Evolutionary conservation across 1,140 invertebrate species (phyloP).

Genomic region (Eurosta solidaginis): DNA sequence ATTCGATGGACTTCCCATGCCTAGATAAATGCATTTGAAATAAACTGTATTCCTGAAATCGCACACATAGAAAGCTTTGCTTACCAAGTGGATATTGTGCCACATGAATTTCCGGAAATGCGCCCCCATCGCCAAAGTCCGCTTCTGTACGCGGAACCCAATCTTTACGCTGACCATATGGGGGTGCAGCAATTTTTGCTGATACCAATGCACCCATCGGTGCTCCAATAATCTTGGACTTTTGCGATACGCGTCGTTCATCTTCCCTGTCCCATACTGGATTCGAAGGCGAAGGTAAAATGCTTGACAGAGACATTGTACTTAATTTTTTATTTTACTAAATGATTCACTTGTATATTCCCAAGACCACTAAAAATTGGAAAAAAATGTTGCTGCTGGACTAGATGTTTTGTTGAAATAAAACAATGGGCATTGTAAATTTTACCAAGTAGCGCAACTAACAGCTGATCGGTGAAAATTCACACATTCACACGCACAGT

Average conservation of each 20-base stretch:
- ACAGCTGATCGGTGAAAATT: too few species aligned
- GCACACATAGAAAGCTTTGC: not conserved
- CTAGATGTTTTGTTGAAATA: too few species aligned
- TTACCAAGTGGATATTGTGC: constrained; percentile 93
- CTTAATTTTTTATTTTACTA: not conserved
- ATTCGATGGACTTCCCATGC: constrained; percentile 79
- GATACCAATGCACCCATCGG: constrained; percentile 75
- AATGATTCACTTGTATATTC: not conserved
- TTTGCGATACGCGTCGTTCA: constrained; percentile 70
- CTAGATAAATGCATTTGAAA: constrained; percentile 55
- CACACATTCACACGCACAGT: too few species aligned
- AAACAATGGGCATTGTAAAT: too few species aligned
- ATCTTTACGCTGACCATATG: constrained; percentile 93
- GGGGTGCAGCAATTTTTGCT: constrained; percentile 85
- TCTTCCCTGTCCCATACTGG: constrained; percentile 87
- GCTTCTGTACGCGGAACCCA: constrained; percentile 89
- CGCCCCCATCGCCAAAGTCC: constrained; percentile 93
- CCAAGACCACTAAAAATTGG: too few species aligned
- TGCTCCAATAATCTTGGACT: constrained; percentile 52
- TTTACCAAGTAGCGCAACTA: too few species aligned
- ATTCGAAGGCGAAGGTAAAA: constrained; percentile 83
- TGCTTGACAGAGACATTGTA: constrained; percentile 62
- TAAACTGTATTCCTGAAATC: not conserved
- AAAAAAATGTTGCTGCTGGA: too few species aligned
- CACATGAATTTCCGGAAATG: constrained; percentile 97